These are phyloP conservation scores for Plebejus anna DNA, from an alignment of 2,888 invertebrate species.

Conservation along the genomic window DNA sequence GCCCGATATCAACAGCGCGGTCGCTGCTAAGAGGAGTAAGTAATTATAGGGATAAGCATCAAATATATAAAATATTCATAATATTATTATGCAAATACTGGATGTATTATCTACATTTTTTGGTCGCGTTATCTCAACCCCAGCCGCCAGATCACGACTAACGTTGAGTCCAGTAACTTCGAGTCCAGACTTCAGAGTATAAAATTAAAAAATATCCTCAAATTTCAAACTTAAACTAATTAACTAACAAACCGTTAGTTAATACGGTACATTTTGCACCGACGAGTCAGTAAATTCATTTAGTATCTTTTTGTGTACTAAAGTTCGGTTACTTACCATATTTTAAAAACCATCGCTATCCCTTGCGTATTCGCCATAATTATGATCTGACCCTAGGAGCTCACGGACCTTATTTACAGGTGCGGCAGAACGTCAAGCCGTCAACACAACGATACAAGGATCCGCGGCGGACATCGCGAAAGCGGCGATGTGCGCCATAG, in stretches of 20 bases:
- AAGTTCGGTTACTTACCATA: neutral
- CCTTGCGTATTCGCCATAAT: neutral
- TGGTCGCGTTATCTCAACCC: no score
- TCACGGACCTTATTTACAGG: conserved; percentile 58
- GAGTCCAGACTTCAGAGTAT: no score
- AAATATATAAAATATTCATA: no score
- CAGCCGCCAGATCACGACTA: no score
- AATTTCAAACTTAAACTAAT: no score
- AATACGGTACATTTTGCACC: no score
- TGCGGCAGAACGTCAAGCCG: conserved; percentile 96
- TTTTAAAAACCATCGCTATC: neutral
- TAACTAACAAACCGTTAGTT: no score
- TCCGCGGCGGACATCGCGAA: conserved; percentile 98
- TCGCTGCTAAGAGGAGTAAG: conserved; percentile 81
- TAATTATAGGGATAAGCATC: conserved; percentile 29
- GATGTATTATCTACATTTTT: no score
- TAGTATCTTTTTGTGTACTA: neutral
- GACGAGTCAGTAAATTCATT: no score
- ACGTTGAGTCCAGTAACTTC: no score
- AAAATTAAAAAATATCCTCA: no score
- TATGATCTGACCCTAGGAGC: neutral
- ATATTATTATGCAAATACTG: no score
- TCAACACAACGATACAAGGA: conserved; percentile 97
- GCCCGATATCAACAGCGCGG: conserved; percentile 84
- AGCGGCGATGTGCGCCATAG: conserved; percentile 90